Evolutionary conservation across 30 jellyfish, hydroid and myxozoan species (phyloP).

Genomic region (Turritopsis dohrnii): DNA sequence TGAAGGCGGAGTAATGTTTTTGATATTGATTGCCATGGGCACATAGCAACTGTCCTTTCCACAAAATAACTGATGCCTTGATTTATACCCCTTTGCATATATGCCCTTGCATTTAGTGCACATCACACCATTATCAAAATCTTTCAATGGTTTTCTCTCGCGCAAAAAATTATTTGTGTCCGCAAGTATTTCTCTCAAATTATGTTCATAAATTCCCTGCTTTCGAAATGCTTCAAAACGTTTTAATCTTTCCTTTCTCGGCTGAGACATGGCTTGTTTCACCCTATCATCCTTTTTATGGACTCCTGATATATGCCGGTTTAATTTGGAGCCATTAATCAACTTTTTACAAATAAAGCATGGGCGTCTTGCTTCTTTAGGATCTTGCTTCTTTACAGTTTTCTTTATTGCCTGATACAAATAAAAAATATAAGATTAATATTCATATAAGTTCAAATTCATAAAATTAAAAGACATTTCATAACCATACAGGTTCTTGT

Average conservation of each 20-base stretch:
- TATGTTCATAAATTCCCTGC: neutral
- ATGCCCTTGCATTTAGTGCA: neutral
- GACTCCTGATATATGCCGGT: constrained; percentile 3
- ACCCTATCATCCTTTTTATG: neutral
- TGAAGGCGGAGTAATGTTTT: neutral
- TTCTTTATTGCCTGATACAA: neutral
- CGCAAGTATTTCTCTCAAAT: neutral
- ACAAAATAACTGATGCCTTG: neutral
- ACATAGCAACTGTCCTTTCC: neutral
- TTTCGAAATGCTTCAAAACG: neutral
- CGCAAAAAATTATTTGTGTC: constrained; percentile 8
- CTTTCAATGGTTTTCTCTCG: neutral
- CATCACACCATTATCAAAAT: neutral
- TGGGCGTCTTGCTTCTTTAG: neutral
- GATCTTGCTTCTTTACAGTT: neutral
- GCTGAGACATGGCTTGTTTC: neutral
- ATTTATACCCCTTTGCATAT: neutral
- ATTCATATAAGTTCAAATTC: neutral
- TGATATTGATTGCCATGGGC: neutral
- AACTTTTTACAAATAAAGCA: constrained; percentile 1
- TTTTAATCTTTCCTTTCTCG: constrained; percentile 4
- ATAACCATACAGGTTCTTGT: neutral
- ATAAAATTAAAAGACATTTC: neutral
- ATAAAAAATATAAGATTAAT: neutral
- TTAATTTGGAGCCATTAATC: constrained; percentile 4